phyloP scores from a whole-genome alignment of 2,113 vertebrate species.

The Bos indicus region DNA sequence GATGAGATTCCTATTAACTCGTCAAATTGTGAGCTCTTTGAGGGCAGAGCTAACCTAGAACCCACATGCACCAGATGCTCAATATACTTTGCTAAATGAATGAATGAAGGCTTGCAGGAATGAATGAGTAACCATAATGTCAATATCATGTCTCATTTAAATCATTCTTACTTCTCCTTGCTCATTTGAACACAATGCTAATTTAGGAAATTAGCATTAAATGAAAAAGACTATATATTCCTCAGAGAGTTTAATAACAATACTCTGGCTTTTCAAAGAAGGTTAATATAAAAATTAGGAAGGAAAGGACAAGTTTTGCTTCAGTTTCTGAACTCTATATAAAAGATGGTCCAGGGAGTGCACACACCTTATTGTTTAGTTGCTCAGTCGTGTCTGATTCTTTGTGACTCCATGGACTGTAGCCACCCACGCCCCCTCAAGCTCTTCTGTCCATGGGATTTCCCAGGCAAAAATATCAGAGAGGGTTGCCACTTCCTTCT shows the following conservation, averaged over 20 bases:
- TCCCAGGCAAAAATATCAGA: neutral
- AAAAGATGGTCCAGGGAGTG: neutral
- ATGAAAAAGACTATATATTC: neutral
- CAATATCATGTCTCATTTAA: neutral
- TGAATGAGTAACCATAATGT: neutral
- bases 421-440: neutral
- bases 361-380: neutral
- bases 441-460: neutral
- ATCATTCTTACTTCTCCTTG: conserved; percentile 6
- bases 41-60: neutral
- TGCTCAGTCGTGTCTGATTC: neutral
- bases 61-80: neutral
- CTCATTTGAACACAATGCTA: neutral
- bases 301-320: neutral
- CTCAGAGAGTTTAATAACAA: neutral
- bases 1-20: neutral
- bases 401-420: neutral
- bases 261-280: neutral
- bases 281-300: neutral
- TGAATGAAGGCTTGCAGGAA: neutral
- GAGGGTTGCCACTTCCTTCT: neutral
- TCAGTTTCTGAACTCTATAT: neutral
- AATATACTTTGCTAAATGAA: neutral
- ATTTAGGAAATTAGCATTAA: neutral
- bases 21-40: neutral